These are phyloP conservation scores for Leucoptera coffeella DNA, from an alignment of 2,888 invertebrate species.

Conservation along the genomic window DNA sequence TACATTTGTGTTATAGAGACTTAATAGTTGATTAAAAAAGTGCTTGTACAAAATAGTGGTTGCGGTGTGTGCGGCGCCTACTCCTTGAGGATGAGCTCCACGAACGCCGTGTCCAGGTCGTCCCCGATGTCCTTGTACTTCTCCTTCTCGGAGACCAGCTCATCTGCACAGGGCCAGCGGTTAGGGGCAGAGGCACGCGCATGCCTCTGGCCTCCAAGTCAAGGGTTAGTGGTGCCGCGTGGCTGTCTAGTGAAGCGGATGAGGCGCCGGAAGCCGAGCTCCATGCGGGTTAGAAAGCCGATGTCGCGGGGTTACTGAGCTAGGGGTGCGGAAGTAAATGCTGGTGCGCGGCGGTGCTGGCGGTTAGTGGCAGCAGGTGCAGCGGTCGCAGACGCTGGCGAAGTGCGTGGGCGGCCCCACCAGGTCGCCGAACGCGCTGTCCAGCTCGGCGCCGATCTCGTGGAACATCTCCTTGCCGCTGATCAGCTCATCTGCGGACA, in stretches of 20 bases:
- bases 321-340: background rate
- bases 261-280: too few species aligned
- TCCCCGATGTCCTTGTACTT: conserved; percentile 99
- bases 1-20: conserved; percentile 21
- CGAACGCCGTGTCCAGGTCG: conserved; percentile 98
- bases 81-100: conserved; percentile 79
- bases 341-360: background rate
- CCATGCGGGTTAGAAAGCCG: conserved; percentile 25
- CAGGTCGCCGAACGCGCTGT: conserved; percentile 77
- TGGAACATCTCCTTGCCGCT: conserved; percentile 86
- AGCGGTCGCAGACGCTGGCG: conserved; percentile 24
- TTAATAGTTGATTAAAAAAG: conserved; percentile 42
- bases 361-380: conserved; percentile 38
- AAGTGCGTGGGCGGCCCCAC: conserved; percentile 13
- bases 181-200: background rate
- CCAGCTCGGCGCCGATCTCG: conserved; percentile 87
- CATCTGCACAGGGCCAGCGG: conserved; percentile 59
- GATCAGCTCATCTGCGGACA: conserved; percentile 72
- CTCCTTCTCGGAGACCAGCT: conserved; percentile 95
- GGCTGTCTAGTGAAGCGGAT: conserved; percentile 9
- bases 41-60: conserved; percentile 22
- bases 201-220: conserved; percentile 17
- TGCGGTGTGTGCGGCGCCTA: conserved; percentile 24
- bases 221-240: conserved; percentile 23
- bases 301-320: too few species aligned